phyloP scores from a whole-genome alignment of 2,113 vertebrate genomes.

The Chaetorhynchus papuensis region DNA sequence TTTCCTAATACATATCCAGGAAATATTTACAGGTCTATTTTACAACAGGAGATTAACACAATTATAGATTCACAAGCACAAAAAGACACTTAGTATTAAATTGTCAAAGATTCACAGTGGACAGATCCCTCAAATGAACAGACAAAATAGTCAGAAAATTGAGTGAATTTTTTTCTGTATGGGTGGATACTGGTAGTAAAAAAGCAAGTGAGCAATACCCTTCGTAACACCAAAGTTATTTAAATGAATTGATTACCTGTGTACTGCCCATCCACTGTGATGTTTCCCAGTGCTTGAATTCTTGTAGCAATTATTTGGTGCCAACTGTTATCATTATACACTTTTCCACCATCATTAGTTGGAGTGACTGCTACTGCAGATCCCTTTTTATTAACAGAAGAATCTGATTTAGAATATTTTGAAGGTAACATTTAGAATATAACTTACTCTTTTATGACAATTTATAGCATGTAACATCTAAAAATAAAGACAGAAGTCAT shows the following conservation, averaged over 20 bases:
- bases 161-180: not conserved
- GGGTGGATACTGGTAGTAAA: not conserved
- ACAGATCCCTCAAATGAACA: not conserved
- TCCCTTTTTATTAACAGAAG: conserved; percentile 73
- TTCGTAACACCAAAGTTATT: not conserved
- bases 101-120: not conserved
- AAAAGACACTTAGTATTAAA: not conserved
- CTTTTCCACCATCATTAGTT: conserved; percentile 76
- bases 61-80: not conserved
- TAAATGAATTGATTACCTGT: conserved; percentile 72
- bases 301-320: conserved; percentile 83
- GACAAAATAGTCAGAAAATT: not conserved
- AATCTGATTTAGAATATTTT: conserved; percentile 2
- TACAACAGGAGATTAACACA: not conserved
- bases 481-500: not conserved
- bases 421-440: not conserved
- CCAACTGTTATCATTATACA: conserved; percentile 86
- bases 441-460: not conserved
- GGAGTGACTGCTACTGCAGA: conserved; percentile 83
- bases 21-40: not conserved
- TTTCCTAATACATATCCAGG: not conserved
- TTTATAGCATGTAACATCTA: not conserved
- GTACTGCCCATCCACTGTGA: conserved; percentile 84
- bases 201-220: not conserved
- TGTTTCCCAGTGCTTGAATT: conserved; percentile 80